Conservation (phyloP, 2,113 vertebrate species). For the Anguilla japonica region DNA sequence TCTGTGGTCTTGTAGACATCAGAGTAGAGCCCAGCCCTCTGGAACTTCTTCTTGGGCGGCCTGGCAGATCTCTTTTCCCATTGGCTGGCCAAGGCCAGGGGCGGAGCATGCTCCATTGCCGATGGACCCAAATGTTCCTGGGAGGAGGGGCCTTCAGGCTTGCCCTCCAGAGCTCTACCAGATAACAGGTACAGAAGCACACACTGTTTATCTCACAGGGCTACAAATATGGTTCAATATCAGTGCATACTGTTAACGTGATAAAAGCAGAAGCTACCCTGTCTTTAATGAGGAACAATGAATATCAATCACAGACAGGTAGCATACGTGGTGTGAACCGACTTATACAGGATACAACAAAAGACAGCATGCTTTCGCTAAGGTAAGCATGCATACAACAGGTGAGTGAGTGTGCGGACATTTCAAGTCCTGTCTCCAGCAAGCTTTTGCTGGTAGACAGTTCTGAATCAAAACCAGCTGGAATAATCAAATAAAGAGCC, state of each 20-base stretch:
- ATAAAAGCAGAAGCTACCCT: not conserved
- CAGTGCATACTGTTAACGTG: not conserved
- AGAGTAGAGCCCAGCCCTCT: slow-evolving; percentile 76
- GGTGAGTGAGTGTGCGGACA: not conserved
- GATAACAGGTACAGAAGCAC: not conserved
- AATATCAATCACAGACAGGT: not conserved
- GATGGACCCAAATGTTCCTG: slow-evolving; percentile 50
- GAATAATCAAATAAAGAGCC: not conserved
- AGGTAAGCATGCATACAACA: not conserved
- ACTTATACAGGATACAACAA: not conserved
- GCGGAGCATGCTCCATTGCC: slow-evolving; percentile 58
- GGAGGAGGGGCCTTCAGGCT: slow-evolving; percentile 66
- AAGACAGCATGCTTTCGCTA: not conserved
- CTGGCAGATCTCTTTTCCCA: slow-evolving; percentile 72
- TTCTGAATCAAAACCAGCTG: not conserved
- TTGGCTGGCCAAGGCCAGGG: slow-evolving; percentile 57
- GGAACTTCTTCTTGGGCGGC: slow-evolving; percentile 77
- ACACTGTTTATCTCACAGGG: not conserved
- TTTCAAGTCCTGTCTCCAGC: not conserved
- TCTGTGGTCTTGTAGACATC: slow-evolving; percentile 79
- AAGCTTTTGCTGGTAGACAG: not conserved
- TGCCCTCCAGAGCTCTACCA: slow-evolving; percentile 64
- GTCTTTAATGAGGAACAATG: not conserved
- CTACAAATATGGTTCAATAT: not conserved
- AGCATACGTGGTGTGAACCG: not conserved